A percentile compares a stretch with the other conserved stretches of the same genome.
Evolutionary conservation across 2,113 vertebrate species (phyloP).

Genomic region (Solea senegalensis): DNA sequence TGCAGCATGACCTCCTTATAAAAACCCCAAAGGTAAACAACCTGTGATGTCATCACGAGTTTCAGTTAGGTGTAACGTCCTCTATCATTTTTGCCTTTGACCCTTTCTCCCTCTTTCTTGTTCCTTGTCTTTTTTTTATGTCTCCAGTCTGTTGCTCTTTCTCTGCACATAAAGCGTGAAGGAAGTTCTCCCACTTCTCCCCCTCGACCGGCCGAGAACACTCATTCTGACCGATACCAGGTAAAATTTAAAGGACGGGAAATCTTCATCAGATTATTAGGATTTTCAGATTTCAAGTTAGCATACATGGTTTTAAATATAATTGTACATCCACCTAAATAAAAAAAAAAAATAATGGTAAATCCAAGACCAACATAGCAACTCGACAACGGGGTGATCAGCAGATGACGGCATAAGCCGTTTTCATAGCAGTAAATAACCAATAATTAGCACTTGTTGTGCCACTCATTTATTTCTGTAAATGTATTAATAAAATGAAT

Average conservation of each 20-base stretch:
- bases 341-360: too few species aligned
- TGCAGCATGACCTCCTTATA: slow-evolving; percentile 61
- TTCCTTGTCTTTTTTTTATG: background rate
- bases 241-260: slow-evolving; percentile 62
- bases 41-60: background rate
- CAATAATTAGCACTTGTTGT: too few species aligned
- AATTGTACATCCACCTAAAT: too few species aligned
- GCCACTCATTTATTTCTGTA: background rate
- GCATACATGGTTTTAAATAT: too few species aligned
- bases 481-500: background rate
- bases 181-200: slow-evolving; percentile 89
- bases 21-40: slow-evolving; percentile 71
- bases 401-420: too few species aligned
- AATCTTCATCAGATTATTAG: too few species aligned
- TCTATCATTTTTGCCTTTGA: slow-evolving; percentile 4
- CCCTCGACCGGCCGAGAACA: slow-evolving; percentile 87
- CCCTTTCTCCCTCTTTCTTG: background rate
- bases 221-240: slow-evolving; percentile 96
- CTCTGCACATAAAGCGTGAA: slow-evolving; percentile 94
- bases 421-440: too few species aligned
- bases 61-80: background rate
- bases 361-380: too few species aligned
- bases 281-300: too few species aligned
- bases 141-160: slow-evolving; percentile 74
- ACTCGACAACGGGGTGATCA: too few species aligned